Base-by-base conservation (phyloP, 2,888 invertebrate species). In the Apodemia hepburni region DNA sequence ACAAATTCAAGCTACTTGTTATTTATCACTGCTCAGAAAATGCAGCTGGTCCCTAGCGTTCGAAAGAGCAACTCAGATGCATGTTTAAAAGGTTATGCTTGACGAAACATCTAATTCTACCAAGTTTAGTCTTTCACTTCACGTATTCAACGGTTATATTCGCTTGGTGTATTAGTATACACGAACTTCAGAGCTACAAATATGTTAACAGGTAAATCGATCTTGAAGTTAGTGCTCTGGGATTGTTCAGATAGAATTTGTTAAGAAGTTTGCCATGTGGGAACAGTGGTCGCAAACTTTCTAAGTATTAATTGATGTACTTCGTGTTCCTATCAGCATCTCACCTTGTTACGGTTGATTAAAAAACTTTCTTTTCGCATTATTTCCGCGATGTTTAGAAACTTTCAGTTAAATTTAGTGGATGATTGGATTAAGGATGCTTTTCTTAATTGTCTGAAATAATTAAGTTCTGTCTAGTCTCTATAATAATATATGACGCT, bases 141-240 rank as follows among this genome's bases (percentile, higher is more conserved):
- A 59, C 64, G 54, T 45, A 61, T 38, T 66, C 65, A 71, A 61
- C 47, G 66, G 54, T 65, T 64, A 68, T 66, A 67, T 69, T 69
- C 60, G 60, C 64, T 62, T 67, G 65, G 60, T 59, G 59, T 58
- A 49, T 61, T 51, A 58, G 64, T 65, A 57, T 62, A 63, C 60
- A 61, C 58, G 47, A 54, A 54, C 54, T 54, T 54, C 64, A 65
- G 69, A 75, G 71, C 74, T 75, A 70, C 73, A 73, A 76, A 75
- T 77, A 75, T 73, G 76, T 71, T 82, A 79, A 79, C 80, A 81
- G 77, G 77, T 79, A 73, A 78, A 81, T 81, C 77, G 76, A 81
- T 80, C 77, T 75, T 71, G 66, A 64, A 74, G 75, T 73, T 74
- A 70, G 68, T 64, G 74, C 75, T 75, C 60, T 66, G 78, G 77